These are phyloP conservation scores for Stegodyphus dumicola DNA, from an alignment of 1,140 invertebrate species.

Conservation along the genomic window DNA sequence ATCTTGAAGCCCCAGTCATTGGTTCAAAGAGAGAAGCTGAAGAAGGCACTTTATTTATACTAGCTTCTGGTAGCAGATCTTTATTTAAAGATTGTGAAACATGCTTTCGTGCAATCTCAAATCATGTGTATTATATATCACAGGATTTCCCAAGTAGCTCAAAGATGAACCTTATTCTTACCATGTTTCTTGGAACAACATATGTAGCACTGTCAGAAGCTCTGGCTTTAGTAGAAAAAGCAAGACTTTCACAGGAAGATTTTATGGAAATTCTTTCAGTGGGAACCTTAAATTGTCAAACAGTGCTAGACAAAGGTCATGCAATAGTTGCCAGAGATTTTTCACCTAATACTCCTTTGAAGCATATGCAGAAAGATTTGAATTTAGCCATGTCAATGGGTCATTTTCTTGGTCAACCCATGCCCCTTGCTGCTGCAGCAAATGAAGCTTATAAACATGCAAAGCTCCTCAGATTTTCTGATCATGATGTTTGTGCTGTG, in stretches of 20 bases:
- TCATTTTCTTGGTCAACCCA: constrained; percentile 87
- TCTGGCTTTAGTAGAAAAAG: constrained; percentile 91
- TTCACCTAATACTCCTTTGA: constrained; percentile 82
- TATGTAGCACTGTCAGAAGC: constrained; percentile 90
- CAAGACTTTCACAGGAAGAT: constrained; percentile 88
- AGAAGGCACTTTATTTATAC: constrained; percentile 87
- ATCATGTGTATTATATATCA: constrained; percentile 90
- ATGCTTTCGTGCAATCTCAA: constrained; percentile 92
- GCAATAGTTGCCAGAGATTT: constrained; percentile 86
- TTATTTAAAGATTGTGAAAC: constrained; percentile 93
- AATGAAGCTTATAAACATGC: constrained; percentile 97
- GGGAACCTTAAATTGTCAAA: constrained; percentile 83
- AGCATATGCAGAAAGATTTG: constrained; percentile 95
- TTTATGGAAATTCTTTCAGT: constrained; percentile 89
- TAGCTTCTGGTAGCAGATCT: constrained; percentile 87
- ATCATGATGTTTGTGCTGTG: constrained; percentile 93
- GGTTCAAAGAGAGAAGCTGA: constrained; percentile 90
- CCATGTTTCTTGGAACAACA: constrained; percentile 86
- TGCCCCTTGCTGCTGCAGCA: constrained; percentile 90
- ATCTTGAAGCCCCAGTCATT: constrained; percentile 82
- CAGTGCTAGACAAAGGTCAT: constrained; percentile 86
- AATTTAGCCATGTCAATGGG: constrained; percentile 86
- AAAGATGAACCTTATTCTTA: constrained; percentile 93
- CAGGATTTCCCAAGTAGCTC: constrained; percentile 91
- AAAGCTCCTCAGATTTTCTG: constrained; percentile 89